Percentiles rank a stretch among this genome's conserved stretches.
phyloP scores from a whole-genome alignment of 1,140 invertebrate species.

The Triops cancriformis region DNA sequence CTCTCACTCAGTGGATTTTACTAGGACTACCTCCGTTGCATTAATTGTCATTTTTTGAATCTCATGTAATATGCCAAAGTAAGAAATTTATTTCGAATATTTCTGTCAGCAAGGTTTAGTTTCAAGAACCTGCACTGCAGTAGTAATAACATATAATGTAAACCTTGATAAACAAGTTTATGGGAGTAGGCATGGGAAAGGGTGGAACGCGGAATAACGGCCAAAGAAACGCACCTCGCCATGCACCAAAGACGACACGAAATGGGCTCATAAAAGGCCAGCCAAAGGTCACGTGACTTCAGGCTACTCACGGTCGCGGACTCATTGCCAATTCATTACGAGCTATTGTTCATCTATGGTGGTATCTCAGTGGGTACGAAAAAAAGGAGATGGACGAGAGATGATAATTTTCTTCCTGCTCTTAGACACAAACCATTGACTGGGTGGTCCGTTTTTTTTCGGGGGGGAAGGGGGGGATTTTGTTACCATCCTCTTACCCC shows the following conservation, averaged over 20 bases:
- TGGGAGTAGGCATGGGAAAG: background rate
- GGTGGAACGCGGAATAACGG: slow-evolving; percentile 8
- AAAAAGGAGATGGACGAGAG: background rate
- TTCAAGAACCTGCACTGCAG: background rate
- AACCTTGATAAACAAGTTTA: slow-evolving; percentile 7
- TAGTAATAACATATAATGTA: slow-evolving; percentile 4
- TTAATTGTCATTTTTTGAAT: no score
- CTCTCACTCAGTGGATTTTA: background rate
- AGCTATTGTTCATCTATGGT: background rate
- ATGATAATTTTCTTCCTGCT: slow-evolving; percentile 7
- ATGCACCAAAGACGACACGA: slow-evolving; percentile 12
- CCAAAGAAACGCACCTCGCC: slow-evolving; percentile 12
- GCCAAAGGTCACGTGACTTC: background rate
- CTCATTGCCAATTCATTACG: slow-evolving; percentile 13
- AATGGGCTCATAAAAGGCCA: slow-evolving; percentile 13
- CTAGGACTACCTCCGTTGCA: background rate
- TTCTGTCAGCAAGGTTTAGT: background rate
- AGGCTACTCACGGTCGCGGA: background rate
- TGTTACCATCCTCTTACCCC: no score
- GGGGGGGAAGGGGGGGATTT: no score
- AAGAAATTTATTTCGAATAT: background rate
- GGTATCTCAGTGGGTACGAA: background rate
- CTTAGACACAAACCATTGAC: background rate
- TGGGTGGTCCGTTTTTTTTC: background rate
- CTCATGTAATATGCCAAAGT: background rate